Conservation (phyloP, 37 sponge, comb jelly and placozoan genomes). For the Lycopodina hypogea region DNA sequence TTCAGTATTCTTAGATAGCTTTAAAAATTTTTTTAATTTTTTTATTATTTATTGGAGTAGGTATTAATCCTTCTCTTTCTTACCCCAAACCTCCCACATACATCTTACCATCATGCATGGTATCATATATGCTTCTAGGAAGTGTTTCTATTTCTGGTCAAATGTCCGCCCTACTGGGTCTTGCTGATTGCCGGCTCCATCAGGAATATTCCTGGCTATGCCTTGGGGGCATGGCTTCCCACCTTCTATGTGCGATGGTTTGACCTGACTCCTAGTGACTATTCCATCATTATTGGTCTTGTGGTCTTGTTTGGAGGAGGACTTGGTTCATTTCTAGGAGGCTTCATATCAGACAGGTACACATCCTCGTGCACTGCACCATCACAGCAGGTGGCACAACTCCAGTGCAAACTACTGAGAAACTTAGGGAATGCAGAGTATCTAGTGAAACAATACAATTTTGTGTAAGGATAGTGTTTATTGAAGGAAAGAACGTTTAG, state of each 20-base stretch:
- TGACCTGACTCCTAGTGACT: constrained; percentile 44
- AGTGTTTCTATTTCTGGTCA: constrained; percentile 49
- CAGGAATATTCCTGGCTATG: constrained; percentile 86
- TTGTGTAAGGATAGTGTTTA: too few species aligned
- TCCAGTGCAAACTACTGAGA: too few species aligned
- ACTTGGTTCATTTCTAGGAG: constrained; percentile 73
- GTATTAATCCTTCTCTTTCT: too few species aligned
- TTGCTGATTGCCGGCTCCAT: constrained; percentile 78
- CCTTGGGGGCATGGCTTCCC: constrained; percentile 84
- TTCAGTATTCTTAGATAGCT: too few species aligned
- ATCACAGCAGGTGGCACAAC: too few species aligned
- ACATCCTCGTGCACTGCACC: neutral
- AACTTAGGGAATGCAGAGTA: neutral
- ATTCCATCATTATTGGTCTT: constrained; percentile 63
- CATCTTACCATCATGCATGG: too few species aligned
- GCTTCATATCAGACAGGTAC: constrained; percentile 76
- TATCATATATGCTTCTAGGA: constrained; percentile 51
- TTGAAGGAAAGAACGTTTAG: too few species aligned
- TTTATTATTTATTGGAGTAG: too few species aligned
- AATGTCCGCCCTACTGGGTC: constrained; percentile 58
- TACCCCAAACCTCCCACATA: too few species aligned
- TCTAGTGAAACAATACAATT: neutral
- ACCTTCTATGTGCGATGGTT: constrained; percentile 63
- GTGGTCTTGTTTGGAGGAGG: constrained; percentile 81
- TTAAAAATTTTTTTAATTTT: too few species aligned